Evolutionary conservation across 1,140 invertebrate genomes (phyloP), one percentile per base, ranked within the genome.

Genomic region (Magallana ariakensis): DNA sequence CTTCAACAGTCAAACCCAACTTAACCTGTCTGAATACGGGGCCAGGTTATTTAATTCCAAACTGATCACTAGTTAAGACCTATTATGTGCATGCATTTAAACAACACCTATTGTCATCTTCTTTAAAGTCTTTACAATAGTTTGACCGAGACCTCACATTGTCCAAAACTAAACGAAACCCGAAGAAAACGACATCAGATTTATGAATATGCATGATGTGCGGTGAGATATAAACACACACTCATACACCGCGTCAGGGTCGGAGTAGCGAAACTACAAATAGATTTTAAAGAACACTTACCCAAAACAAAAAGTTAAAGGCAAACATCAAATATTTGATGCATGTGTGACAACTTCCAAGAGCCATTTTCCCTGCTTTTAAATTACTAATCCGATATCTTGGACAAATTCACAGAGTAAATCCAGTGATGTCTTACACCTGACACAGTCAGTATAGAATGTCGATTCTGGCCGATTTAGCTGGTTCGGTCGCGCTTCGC

Each of bases 251-350:
- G 33, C 33, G 33, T 46, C 33, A 46, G 33, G 33, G 33, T 46
- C 33, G 33, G 33, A 46, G 33, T 19, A 80, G 75, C 16, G 13
- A 80, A 82, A 46, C 33, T 46, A 46, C 33, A 58, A 19, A 58
- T 60, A 82, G 57, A 22, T 22, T n/a, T n/a, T 54, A 26, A 83
- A 57, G 54, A 62, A 26, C 70, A 93, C 93, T 94, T 89, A 94
- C 94, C 94, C 94, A 95, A 88, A 94, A 95, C 13, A 95, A 75
- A 88, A 95, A 94, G 90, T 95, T 95, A 89, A 95, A 95, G 33
- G 93, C 94, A 88, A 95, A 94, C 94, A 95, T 94, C 91, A 95
- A 91, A 93, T 94, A 95, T 89, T 94, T 94, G 90, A 95, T 92
- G 88, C 94, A 94, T 4, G 93, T 92, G 87, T 94, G 93, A 91